Evolutionary conservation across 2,888 invertebrate species (phyloP).

Genomic region (Papilio demoleus): DNA sequence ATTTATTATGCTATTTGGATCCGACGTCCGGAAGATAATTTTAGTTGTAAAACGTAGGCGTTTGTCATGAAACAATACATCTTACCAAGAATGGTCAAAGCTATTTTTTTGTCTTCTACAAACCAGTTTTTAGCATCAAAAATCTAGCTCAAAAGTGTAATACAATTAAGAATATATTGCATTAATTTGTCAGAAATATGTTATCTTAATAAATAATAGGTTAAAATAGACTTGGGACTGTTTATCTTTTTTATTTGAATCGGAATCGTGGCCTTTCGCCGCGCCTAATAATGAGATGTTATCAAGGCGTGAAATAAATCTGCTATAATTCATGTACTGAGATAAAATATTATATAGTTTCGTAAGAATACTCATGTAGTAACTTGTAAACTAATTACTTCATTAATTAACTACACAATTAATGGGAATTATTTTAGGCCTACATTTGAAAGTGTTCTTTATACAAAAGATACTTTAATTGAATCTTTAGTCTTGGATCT

Average conservation of each 20-base stretch:
- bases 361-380: not conserved
- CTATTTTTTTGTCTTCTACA: not conserved
- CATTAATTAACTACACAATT: not conserved
- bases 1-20: too few relatives aligned
- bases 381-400: not conserved
- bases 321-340: conserved; percentile 22
- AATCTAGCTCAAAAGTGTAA: not conserved
- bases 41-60: not conserved
- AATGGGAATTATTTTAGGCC: not conserved
- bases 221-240: too few relatives aligned
- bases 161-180: not conserved
- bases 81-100: conserved; percentile 23
- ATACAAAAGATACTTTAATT: not conserved
- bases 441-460: not conserved
- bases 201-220: not conserved
- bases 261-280: conserved; percentile 8
- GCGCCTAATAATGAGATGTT: conserved; percentile 21
- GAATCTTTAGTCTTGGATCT: not conserved
- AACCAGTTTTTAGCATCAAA: not conserved
- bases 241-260: not conserved
- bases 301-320: conserved; percentile 14
- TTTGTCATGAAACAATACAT: conserved; percentile 26
- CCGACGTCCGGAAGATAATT: conserved; percentile 31
- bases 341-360: conserved; percentile 1
- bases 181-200: not conserved